Evolutionary conservation across 1,140 invertebrate genomes (phyloP).

Genomic region (Drosophila fuyamai): DNA sequence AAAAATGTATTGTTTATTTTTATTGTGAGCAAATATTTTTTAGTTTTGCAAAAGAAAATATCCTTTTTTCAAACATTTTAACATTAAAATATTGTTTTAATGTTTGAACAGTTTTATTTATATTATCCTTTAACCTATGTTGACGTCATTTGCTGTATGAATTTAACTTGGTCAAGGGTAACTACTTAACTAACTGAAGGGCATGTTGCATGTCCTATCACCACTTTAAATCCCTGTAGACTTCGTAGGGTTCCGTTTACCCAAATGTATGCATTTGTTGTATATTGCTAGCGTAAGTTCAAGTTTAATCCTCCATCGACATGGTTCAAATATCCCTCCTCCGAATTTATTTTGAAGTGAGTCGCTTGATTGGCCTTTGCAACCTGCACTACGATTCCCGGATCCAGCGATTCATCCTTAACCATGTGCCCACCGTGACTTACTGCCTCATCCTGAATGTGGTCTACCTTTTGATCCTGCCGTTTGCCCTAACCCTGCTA

Average conservation of each 20-base stretch:
- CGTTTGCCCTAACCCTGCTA: constrained; percentile 21
- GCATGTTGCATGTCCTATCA: constrained; percentile 24
- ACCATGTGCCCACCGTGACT: constrained; percentile 20
- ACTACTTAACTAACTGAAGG: neutral
- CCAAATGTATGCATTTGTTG: too few relatives aligned
- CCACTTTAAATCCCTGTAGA: neutral
- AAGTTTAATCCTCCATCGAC: neutral
- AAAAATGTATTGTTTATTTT: too few relatives aligned
- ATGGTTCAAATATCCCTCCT: constrained; percentile 21
- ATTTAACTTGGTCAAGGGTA: neutral
- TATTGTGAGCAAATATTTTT: too few relatives aligned
- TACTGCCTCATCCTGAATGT: constrained; percentile 53
- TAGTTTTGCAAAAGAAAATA: too few relatives aligned
- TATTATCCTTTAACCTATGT: too few relatives aligned
- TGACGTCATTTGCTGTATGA: too few relatives aligned
- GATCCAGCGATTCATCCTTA: neutral
- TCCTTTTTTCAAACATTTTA: too few relatives aligned
- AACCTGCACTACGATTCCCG: constrained; percentile 39
- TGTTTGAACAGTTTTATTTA: too few relatives aligned
- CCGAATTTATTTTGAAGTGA: constrained; percentile 37
- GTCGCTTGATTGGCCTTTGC: constrained; percentile 43
- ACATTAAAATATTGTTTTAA: too few relatives aligned
- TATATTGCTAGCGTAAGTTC: constrained; percentile 1
- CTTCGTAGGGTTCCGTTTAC: neutral
- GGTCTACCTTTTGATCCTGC: constrained; percentile 42